Evolutionary conservation across 2,888 invertebrate genomes (phyloP).

Genomic region (Cinara cedri): DNA sequence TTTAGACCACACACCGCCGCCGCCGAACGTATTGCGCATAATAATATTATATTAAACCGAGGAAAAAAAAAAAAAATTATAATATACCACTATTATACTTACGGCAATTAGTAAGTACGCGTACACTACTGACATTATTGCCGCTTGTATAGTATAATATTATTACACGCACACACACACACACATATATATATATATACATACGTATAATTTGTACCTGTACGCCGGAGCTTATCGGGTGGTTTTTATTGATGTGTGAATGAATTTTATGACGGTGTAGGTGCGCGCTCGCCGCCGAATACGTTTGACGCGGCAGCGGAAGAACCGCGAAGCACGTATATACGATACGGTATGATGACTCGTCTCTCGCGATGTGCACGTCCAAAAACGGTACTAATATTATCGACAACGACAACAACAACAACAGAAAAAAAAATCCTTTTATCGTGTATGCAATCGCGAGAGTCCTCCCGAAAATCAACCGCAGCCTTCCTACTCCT

Average conservation of each 20-base stretch:
- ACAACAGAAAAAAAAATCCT: too few species aligned
- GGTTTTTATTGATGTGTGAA: slow-evolving; percentile 57
- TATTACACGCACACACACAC: too few species aligned
- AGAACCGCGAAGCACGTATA: too few species aligned
- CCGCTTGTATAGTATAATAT: too few species aligned
- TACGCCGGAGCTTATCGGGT: slow-evolving; percentile 2
- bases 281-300: background rate
- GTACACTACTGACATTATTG: background rate
- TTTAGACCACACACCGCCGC: slow-evolving; percentile 36
- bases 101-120: slow-evolving; percentile 36
- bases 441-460: too few species aligned
- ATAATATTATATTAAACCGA: slow-evolving; percentile 18
- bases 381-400: background rate
- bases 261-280: slow-evolving; percentile 49
- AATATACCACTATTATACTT: background rate
- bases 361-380: background rate
- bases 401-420: background rate
- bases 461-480: too few species aligned
- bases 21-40: slow-evolving; percentile 4
- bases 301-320: background rate
- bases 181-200: too few species aligned
- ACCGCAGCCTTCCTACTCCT: too few species aligned
- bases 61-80: background rate
- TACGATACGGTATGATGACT: too few species aligned
- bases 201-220: too few species aligned